phyloP scores from a whole-genome alignment of 2,888 invertebrate genomes.

The Agonopterix alstromeriana region DNA sequence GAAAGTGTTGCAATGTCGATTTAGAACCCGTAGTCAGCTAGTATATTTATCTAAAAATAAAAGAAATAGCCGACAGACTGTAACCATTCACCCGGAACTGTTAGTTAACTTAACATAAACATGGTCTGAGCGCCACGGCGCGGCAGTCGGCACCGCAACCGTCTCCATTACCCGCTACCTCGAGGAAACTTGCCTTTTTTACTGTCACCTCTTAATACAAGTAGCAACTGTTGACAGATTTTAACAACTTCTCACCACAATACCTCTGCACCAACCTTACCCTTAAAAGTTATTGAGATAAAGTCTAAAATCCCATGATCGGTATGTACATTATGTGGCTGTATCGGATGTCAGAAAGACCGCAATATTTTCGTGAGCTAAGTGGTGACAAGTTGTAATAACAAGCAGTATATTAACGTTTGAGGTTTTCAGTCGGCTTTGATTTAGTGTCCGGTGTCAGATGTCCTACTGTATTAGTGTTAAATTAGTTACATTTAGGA shows the following conservation, averaged over 20 bases:
- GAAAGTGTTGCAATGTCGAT: too few relatives aligned
- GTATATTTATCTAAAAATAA: too few relatives aligned
- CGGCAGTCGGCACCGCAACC: too few relatives aligned
- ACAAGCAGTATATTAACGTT: constrained; percentile 53
- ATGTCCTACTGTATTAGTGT: constrained; percentile 11
- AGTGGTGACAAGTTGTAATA: constrained; percentile 66
- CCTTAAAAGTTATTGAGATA: not conserved
- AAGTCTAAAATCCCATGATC: too few relatives aligned
- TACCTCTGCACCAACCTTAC: constrained; percentile 14
- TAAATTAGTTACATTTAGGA: constrained; percentile 1
- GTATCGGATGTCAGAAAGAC: constrained; percentile 51
- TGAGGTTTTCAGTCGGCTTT: constrained; percentile 23
- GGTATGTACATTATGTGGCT: not conserved
- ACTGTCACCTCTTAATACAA: constrained; percentile 40
- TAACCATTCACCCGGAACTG: too few relatives aligned
- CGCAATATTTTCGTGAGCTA: constrained; percentile 19
- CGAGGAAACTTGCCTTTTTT: constrained; percentile 35
- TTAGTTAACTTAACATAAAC: too few relatives aligned
- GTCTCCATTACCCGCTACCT: not conserved
- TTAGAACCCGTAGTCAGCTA: too few relatives aligned
- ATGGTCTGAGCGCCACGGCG: too few relatives aligned
- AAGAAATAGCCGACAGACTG: too few relatives aligned
- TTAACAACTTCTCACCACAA: constrained; percentile 9
- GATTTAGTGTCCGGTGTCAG: constrained; percentile 28
- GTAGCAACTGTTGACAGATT: constrained; percentile 40